Evolutionary conservation across 2,113 vertebrate genomes (phyloP).

Genomic region (Saimiri boliviensis): DNA sequence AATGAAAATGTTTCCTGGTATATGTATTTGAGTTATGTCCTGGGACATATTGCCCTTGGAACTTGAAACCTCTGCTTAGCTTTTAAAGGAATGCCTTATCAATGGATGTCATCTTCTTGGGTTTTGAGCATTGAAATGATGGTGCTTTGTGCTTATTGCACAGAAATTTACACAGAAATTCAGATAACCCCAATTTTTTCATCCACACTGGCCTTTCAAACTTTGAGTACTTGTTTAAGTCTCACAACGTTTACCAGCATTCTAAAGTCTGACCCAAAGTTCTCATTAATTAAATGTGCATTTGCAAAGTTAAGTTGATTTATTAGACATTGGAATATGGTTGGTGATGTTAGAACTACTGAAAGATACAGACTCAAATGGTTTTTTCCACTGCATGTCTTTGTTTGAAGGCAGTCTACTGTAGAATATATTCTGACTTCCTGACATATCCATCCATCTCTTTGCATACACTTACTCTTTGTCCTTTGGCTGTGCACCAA

Average conservation of each 20-base stretch:
- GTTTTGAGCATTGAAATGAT: slow-evolving; percentile 37
- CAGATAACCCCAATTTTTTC: slow-evolving; percentile 7
- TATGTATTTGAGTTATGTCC: background rate
- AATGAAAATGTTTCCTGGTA: slow-evolving; percentile 35
- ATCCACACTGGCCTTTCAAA: slow-evolving; percentile 17
- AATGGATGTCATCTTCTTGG: background rate
- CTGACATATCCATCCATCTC: slow-evolving; percentile 23
- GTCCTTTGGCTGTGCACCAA: slow-evolving; percentile 37
- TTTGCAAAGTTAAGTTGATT: slow-evolving; percentile 46
- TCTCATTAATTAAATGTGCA: slow-evolving; percentile 44
- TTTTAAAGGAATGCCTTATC: background rate
- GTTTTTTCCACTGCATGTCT: background rate
- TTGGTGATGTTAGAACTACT: slow-evolving; percentile 24
- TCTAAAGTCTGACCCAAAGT: slow-evolving; percentile 26
- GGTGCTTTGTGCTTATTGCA: background rate
- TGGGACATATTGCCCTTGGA: slow-evolving; percentile 30
- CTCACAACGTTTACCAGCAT: slow-evolving; percentile 27
- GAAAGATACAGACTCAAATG: slow-evolving; percentile 10
- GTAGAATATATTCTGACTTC: slow-evolving; percentile 29
- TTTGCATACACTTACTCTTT: slow-evolving; percentile 37
- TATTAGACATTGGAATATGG: background rate
- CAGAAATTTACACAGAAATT: slow-evolving; percentile 25
- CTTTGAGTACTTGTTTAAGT: slow-evolving; percentile 31
- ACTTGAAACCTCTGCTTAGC: slow-evolving; percentile 28
- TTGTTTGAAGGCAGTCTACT: slow-evolving; percentile 46